Evolutionary conservation across 2,888 invertebrate genomes (phyloP), one percentile per base, ranked within the genome.

Genomic region (Nowickia ferox): DNA sequence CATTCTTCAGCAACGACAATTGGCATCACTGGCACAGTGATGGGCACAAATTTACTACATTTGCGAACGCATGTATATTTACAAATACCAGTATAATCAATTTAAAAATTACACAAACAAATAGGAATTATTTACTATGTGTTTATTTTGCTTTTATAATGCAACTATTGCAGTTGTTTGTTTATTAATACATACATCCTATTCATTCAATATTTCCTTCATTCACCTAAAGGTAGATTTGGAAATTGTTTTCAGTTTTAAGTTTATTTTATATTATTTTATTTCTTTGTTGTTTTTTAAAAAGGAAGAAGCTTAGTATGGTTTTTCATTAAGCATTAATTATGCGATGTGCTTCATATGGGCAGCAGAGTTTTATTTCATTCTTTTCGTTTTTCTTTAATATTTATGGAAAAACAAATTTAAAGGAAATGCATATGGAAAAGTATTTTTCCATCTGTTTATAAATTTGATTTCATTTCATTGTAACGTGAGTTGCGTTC

Each of bases 311-410:
- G 55, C 79, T 63, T 53, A 61, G 42, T 71, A 44, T 63, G 46
- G 4, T 78, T 77, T 75, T 77, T 87, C 30, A 79, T 68, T 75
- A 80, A 76, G 87, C 81, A 83, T 46, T 81, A 61, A 30, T 30
- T 59, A 40, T 72, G 51, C 42, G n/a, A 78, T 84, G 80, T 75
- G 75, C 74, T 57, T 81, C 59, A 38, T 59, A 75, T 68, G 84
- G 79, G 78, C 79, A 82, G 84, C 77, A 78, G 59, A 72, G 63
- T 79, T 81, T 79, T 15, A 75, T 65, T 68, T 66, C 42, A 13
- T 13, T 57, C 8, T 13, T 17, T 19, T 53, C 6, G 13, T 10
- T 44, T 75, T 1, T 22, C 19, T 69, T 65, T 11, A 42, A 57
- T 76, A 38, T 57, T 55, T 19, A 77, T 68, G 79, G 15, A 76